Base-by-base conservation (phyloP, 2,888 invertebrate species). In the Resseliella maxima region DNA sequence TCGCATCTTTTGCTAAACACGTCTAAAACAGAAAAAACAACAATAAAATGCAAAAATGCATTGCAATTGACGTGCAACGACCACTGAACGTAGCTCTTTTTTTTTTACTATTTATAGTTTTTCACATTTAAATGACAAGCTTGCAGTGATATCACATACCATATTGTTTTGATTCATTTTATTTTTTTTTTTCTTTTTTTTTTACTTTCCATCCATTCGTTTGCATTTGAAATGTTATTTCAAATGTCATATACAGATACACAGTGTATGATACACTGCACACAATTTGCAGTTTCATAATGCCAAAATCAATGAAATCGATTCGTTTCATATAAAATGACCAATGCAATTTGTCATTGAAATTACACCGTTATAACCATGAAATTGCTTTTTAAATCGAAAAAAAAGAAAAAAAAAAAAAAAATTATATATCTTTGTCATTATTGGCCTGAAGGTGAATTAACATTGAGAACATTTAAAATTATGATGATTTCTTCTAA, bases 41-140 rank as follows among this genome's bases (percentile, higher is more conserved):
- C 72, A 72, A 72, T 72, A n/a, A 72, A 72, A 72, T 72, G 72
- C n/a, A 31, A 72, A 72, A 72, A 72, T 35, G 18, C 15, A 31
- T n/a, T 50, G 12, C 46, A 31, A 31, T 72, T 72, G 31, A 72
- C 35, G 72, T 1, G 21, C 24, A 59, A 59, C 59, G 24, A 15
- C 46, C 46, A 50, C 46, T 18, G 72, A 72, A 72, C 72, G 35
- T 24, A 24, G 46, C 50, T 3, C 2, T 59, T 59, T 72, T 18
- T 31, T 59, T 59, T 72, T 18, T 31, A 72, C 72, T 72, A 72
- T 15, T 72, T 31, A 72, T 72, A 72, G 31, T 35, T 27, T n/a
- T 12, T 12, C 50, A 10, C 18, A 50, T 50, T 24, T 15, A 59
- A 6, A 59, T 59, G 59, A 59, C 59, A 59, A 41, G 41, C 41